phyloP scores from a whole-genome alignment of 2,888 invertebrate genomes.

The Phasia obesa region DNA sequence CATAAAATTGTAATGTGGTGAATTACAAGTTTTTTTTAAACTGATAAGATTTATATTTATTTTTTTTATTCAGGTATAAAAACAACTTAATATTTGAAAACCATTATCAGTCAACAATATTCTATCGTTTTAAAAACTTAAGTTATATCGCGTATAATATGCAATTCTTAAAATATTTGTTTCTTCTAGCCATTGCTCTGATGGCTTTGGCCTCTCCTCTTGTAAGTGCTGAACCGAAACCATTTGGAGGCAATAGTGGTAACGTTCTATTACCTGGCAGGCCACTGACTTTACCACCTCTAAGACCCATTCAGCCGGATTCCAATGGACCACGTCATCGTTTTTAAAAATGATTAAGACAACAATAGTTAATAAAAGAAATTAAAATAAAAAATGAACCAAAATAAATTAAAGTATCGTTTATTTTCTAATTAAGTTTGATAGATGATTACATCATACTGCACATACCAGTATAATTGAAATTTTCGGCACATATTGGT shows the following conservation, averaged over 20 bases:
- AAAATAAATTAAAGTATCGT: no score
- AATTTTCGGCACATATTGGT: no score
- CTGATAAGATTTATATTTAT: neutral
- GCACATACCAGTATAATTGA: no score
- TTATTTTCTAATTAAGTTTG: no score
- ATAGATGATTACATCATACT: no score
- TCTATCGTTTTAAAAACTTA: neutral
- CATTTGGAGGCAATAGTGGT: neutral
- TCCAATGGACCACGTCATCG: constrained; percentile 46
- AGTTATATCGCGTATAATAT: neutral
- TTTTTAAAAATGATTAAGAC: no score
- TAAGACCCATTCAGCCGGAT: constrained; percentile 48
- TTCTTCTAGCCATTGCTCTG: constrained; percentile 24
- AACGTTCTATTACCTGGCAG: constrained; percentile 5
- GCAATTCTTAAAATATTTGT: constrained; percentile 31
- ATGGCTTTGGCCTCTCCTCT: constrained; percentile 7
- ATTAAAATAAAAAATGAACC: no score
- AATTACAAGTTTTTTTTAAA: constrained; percentile 4
- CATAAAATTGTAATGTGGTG: neutral
- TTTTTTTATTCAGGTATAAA: constrained; percentile 11
- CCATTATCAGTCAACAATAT: neutral
- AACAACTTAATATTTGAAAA: neutral
- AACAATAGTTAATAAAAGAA: no score
- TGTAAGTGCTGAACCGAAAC: constrained; percentile 15
- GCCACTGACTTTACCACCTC: constrained; percentile 57